Conservation (phyloP, 2,888 invertebrate genomes). For the Sphinx pinastri region DNA sequence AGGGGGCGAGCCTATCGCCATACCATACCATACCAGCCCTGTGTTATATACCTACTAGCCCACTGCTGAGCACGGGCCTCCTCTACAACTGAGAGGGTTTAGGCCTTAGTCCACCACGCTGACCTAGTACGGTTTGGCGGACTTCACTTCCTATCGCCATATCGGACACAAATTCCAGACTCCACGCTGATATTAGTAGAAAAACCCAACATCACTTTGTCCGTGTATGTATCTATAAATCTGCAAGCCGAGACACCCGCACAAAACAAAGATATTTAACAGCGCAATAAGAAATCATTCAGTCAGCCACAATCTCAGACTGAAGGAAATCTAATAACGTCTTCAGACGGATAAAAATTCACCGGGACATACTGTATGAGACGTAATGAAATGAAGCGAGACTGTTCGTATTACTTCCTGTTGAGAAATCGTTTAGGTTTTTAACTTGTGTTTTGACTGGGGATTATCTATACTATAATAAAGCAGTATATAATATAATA, state of each 20-base stretch:
- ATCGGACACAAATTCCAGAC: too few species aligned
- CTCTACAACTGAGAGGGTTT: too few species aligned
- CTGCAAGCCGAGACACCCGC: neutral
- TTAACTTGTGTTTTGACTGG: neutral
- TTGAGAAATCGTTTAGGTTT: neutral
- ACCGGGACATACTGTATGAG: conserved; percentile 64
- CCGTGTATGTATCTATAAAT: neutral
- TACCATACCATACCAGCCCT: too few species aligned
- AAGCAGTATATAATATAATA: too few species aligned
- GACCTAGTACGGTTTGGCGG: too few species aligned
- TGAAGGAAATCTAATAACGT: conserved; percentile 72
- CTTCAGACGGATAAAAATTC: conserved; percentile 62
- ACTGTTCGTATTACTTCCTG: conserved; percentile 15
- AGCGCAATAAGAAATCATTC: conserved; percentile 10
- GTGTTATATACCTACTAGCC: too few species aligned
- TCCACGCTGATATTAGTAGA: too few species aligned
- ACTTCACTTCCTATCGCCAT: too few species aligned
- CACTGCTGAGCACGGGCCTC: too few species aligned
- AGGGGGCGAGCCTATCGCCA: too few species aligned
- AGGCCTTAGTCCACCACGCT: too few species aligned
- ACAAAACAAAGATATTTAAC: neutral
- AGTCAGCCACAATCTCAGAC: conserved; percentile 54
- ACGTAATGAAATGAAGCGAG: conserved; percentile 66
- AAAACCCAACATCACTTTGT: too few species aligned
- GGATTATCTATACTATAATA: neutral